These are phyloP conservation scores for Odontomachus brunneus DNA, from an alignment of 1,140 invertebrate genomes.

Conservation along the genomic window DNA sequence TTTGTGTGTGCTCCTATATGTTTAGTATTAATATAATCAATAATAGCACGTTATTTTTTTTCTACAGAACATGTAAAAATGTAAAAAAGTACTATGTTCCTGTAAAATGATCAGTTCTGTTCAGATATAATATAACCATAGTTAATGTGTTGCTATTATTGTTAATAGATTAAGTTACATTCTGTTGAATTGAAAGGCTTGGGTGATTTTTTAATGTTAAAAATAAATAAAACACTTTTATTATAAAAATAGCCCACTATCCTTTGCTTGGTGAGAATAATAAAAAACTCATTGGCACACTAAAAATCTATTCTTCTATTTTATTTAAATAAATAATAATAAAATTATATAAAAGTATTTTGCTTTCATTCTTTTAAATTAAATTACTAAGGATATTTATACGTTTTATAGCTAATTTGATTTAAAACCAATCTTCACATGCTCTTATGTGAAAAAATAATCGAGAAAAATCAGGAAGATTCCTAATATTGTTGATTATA, in stretches of 20 bases:
- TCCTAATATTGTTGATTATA: no score
- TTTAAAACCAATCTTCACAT: no score
- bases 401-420: no score
- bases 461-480: no score
- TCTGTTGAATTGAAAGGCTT: slow-evolving; percentile 54
- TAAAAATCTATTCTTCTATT: slow-evolving; percentile 9
- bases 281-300: slow-evolving; percentile 10
- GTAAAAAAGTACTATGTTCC: slow-evolving; percentile 63
- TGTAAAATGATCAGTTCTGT: slow-evolving; percentile 60
- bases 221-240: slow-evolving; percentile 21
- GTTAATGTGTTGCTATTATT: slow-evolving; percentile 17
- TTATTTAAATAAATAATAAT: slow-evolving; percentile 51
- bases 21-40: slow-evolving; percentile 57
- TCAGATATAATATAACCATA: slow-evolving; percentile 26
- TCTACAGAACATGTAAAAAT: slow-evolving; percentile 68
- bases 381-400: not conserved
- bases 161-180: not conserved
- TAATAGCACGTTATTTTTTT: slow-evolving; percentile 68
- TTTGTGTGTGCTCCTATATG: slow-evolving; percentile 47
- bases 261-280: not conserved
- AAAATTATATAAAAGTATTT: not conserved
- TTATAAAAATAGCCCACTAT: no score
- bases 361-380: slow-evolving; percentile 18
- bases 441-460: no score
- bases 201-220: slow-evolving; percentile 49